phyloP scores from a whole-genome alignment of 1,140 invertebrate genomes.

The Danaus melanippus region DNA sequence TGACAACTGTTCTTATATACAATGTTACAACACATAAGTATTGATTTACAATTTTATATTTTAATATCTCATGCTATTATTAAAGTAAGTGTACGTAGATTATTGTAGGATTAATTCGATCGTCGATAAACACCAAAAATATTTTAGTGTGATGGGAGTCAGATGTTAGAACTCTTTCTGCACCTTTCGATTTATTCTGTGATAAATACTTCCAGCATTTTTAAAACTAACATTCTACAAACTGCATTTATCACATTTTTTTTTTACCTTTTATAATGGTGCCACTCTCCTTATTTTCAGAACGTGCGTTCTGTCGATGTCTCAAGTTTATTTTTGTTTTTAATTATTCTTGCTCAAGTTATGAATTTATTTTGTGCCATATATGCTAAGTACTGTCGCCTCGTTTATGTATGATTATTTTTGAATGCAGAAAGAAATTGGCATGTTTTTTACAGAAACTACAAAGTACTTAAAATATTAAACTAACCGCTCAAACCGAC shows the following conservation, averaged over 20 bases:
- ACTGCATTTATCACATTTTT: constrained; percentile 16
- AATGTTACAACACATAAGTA: constrained; percentile 14
- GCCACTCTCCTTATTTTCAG: not conserved
- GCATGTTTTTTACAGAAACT: too few relatives aligned
- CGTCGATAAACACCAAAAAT: constrained; percentile 58
- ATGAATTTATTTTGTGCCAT: constrained; percentile 48
- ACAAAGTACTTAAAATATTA: too few relatives aligned
- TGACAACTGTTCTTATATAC: constrained; percentile 2
- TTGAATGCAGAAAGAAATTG: too few relatives aligned
- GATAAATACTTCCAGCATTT: constrained; percentile 30
- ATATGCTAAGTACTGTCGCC: constrained; percentile 17
- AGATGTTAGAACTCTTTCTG: constrained; percentile 32
- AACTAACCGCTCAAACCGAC: too few relatives aligned
- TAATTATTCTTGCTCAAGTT: constrained; percentile 31
- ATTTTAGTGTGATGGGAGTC: constrained; percentile 25
- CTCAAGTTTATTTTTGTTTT: constrained; percentile 3
- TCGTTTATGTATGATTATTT: too few relatives aligned
- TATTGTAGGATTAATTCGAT: constrained; percentile 30
- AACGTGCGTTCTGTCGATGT: constrained; percentile 1
- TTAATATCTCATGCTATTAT: constrained; percentile 13
- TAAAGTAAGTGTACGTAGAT: constrained; percentile 19
- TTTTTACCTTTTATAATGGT: constrained; percentile 3
- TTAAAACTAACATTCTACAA: constrained; percentile 16
- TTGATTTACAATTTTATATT: constrained; percentile 14
- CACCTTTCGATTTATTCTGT: constrained; percentile 41